A percentile compares a stretch with the other conserved stretches of the same genome.
phyloP scores from a whole-genome alignment of 92 coral and sea anemone species.

The Pocillopora meandrina region DNA sequence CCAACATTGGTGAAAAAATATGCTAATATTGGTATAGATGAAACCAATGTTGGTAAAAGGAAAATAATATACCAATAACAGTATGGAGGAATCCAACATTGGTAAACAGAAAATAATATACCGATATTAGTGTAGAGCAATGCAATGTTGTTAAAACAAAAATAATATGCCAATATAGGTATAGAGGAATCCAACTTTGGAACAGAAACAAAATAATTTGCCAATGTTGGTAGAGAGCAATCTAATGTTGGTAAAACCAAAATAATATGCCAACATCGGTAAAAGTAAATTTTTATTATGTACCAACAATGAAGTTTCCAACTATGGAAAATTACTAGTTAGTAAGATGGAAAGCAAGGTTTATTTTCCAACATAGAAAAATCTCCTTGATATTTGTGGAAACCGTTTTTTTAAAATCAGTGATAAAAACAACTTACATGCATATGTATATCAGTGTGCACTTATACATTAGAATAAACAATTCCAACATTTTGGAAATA shows the following conservation, averaged over 20 bases:
- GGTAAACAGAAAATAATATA: background rate
- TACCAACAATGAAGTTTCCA: background rate
- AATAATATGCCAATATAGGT: conserved; percentile 9
- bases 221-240: conserved; percentile 21
- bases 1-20: no score
- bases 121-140: background rate
- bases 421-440: no score
- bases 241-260: background rate
- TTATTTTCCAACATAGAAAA: no score
- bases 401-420: no score
- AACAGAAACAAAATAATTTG: background rate
- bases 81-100: conserved; percentile 11
- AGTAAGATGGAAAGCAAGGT: no score
- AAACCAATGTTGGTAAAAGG: background rate
- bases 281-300: conserved; percentile 1
- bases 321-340: no score
- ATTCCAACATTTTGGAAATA: no score
- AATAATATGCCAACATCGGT: background rate
- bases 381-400: no score
- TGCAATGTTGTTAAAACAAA: background rate
- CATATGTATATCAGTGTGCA: no score
- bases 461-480: no score
- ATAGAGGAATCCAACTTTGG: conserved; percentile 12
- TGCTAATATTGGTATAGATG: no score
- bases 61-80: conserved; percentile 6